Evolutionary conservation across 2,113 vertebrate genomes (phyloP), one percentile per base, ranked within the genome.

Genomic region (Brienomyrus brachyistius): DNA sequence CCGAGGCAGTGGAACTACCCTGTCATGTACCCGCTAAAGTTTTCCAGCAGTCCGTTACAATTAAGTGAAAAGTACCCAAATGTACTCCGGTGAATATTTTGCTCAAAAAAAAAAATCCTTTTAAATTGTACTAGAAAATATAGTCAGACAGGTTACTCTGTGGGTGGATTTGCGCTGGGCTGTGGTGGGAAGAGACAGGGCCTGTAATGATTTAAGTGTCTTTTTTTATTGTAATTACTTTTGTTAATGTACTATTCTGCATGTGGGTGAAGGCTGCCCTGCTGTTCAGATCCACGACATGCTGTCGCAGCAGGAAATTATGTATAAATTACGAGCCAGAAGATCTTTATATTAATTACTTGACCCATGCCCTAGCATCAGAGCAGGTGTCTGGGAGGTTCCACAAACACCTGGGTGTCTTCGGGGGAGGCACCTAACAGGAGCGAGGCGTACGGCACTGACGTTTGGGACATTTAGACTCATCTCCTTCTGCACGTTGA

Each of bases 31-130:
- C 86, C 10, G 52, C 56, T 88, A 66, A 88, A 62, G 87, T 88
- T 51, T 66, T 88, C 56, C 56, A 45, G 52, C 87, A 62, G 54
- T 66, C 87, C 50, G 35, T 88, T 88, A 88, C 35, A 66, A 88
- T 88, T 66, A 88, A 62, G 40, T n/a, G n/a, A 88, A 88, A 88
- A 52, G 31, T 54, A 56, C 50, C 21, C 27, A 87, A 43, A 80
- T 43, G 35, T 43, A 86, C 47, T 52, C n/a, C 11, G 50, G 47
- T n/a, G 50, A 54, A 52, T 31, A 86, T 48, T 50, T 27, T n/a
- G 5, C 82, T 48, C 9, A 85, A 85, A 84, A 47, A 83, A 83
- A 23, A 48, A n/a, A 21, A 23, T 17, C 23, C 82, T 77, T 77
- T 77, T 8, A 85, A n/a, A 50, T 85, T 15, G 17, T 47, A 9